Evolutionary conservation across 2,888 invertebrate genomes (phyloP), one percentile per base, ranked within the genome.

Genomic region (Diarsia dahlii): DNA sequence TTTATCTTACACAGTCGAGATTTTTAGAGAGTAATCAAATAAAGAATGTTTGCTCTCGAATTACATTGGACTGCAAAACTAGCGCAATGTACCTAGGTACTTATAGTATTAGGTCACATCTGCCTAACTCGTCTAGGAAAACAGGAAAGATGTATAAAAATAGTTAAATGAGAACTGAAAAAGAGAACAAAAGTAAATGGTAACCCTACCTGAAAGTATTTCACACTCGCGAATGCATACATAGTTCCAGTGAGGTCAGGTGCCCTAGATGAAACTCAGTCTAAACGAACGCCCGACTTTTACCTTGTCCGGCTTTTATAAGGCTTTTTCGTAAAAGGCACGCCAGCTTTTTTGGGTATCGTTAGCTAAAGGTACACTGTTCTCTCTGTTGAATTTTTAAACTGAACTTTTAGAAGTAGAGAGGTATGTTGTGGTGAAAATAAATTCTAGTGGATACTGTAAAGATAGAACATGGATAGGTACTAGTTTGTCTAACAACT

Each of bases 281-380:
- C 83, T 64, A 64, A 67, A 76, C 64, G 63, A 64, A 67, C 52
- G 39, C 50, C 56, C 58, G 67, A 76, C 62, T 82, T 82, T 82
- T 82, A 82, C 66, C 68, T 74, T 65, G 83, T 69, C 52, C 71
- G 56, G 20, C 64, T 83, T 86, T 86, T 71, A 69, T 68, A 78
- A 69, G 84, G 86, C 28, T 86, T 86, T 85, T 78, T 83, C 63
- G 73, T 73, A 45, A 71, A 85, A 82, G 58, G 71, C 58, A 63
- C 65, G 71, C 45, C 46, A 62, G 46, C 6, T 71, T 74, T 84
- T 82, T 83, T 52, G 39, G 28, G 58, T 68, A 74, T 54, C 54
- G 67, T 83, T 69, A 69, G 18, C n/a, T 63, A 77, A 56, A 66
- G 12, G 54, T 46, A 50, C 54, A 23, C 56, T 45, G 12, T 34